phyloP scores from a whole-genome alignment of 2,888 invertebrate species.

The Clepsis dumicolana region DNA sequence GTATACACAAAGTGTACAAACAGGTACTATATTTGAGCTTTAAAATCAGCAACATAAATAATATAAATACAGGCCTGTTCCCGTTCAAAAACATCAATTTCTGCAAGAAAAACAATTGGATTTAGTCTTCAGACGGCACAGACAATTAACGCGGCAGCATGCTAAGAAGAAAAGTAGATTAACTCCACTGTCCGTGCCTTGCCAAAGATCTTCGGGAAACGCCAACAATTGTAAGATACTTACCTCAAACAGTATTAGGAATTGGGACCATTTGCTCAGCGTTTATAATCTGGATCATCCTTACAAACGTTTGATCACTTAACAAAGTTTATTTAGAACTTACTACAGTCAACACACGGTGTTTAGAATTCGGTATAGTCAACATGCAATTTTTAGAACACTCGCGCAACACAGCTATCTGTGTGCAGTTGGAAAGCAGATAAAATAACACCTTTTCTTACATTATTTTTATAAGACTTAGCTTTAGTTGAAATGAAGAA shows the following conservation, averaged over 20 bases:
- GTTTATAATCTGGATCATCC: constrained; percentile 19
- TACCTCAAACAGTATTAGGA: constrained; percentile 32
- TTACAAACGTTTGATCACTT: constrained; percentile 4
- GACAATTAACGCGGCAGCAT: neutral
- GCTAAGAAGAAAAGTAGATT: neutral
- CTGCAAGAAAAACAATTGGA: no score
- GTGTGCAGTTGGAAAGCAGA: neutral
- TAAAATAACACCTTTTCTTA: neutral
- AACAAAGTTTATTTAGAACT: neutral
- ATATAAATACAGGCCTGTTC: no score
- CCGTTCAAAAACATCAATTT: no score
- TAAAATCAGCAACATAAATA: no score
- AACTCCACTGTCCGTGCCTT: neutral
- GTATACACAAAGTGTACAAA: no score
- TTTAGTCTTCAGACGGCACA: no score
- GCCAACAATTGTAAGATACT: constrained; percentile 1
- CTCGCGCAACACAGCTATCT: no score
- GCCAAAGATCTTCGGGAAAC: neutral
- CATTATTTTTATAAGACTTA: neutral
- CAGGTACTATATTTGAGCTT: no score
- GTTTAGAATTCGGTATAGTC: neutral
- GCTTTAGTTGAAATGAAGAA: neutral
- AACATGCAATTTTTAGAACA: no score
- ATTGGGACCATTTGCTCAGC: constrained; percentile 15
- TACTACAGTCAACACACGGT: neutral